Conservation (phyloP, 2,113 vertebrate genomes). For the Anolis carolinensis region DNA sequence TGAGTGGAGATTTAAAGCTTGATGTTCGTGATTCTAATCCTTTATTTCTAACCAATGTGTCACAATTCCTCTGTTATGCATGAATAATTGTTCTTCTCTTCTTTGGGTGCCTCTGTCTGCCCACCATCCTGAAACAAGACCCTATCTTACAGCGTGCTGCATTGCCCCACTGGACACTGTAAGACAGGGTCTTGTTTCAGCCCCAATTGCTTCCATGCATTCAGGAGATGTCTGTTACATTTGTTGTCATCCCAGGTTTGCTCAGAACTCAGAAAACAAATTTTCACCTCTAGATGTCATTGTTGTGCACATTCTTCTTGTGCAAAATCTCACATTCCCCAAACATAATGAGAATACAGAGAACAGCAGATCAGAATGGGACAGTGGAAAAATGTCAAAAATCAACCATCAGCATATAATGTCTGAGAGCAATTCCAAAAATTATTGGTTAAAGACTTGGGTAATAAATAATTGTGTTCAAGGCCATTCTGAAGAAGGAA, state of each 20-base stretch:
- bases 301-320: not conserved
- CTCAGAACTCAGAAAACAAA: not conserved
- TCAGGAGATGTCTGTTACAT: not conserved
- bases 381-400: not conserved
- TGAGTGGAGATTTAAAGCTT: no score
- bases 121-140: no score
- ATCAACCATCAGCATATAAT: not conserved
- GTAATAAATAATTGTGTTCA: not conserved
- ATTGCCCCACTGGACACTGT: no score
- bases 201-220: not conserved
- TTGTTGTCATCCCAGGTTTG: not conserved
- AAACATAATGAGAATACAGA: not conserved
- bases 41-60: no score
- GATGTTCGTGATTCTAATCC: no score
- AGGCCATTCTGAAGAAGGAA: not conserved
- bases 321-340: not conserved
- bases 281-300: not conserved
- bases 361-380: not conserved
- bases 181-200: not conserved
- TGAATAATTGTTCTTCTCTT: no score
- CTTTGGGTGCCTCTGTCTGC: no score
- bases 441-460: not conserved
- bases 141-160: no score
- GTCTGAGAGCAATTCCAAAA: not conserved
- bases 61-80: no score